Conservation (phyloP, 2,888 invertebrate species). For the Capitulum mitella region DNA sequence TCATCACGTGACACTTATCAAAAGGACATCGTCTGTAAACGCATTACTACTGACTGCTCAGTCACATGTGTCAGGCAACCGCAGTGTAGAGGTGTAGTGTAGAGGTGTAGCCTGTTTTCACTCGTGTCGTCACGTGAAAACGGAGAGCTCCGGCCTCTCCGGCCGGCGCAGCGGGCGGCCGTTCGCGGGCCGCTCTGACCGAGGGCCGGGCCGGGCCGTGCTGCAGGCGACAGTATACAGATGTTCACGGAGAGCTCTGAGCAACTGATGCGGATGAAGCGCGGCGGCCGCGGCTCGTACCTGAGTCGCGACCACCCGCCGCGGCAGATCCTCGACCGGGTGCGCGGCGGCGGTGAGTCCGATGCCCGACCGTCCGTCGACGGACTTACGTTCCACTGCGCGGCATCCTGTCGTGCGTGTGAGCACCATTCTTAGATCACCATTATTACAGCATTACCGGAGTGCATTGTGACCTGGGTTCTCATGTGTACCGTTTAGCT, state of each 20-base stretch:
- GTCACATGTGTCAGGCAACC: too few species aligned
- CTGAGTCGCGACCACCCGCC: neutral
- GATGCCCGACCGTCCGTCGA: neutral
- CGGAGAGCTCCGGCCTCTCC: too few species aligned
- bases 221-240: neutral
- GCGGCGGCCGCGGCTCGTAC: neutral
- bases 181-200: too few species aligned
- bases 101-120: too few species aligned
- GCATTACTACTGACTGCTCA: too few species aligned
- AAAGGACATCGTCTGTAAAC: too few species aligned
- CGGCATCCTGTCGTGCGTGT: neutral
- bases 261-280: neutral
- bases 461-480: too few species aligned
- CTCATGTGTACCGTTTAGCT: neutral
- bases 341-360: neutral
- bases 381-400: neutral
- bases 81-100: too few species aligned
- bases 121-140: too few species aligned
- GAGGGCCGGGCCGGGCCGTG: too few species aligned
- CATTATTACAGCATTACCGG: neutral
- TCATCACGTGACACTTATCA: too few species aligned
- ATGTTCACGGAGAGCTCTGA: neutral
- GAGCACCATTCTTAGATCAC: neutral
- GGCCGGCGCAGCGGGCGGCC: too few species aligned
- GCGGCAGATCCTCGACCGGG: neutral